Evolutionary conservation across 2,113 vertebrate genomes (phyloP).

Genomic region (Notiomystis cincta): DNA sequence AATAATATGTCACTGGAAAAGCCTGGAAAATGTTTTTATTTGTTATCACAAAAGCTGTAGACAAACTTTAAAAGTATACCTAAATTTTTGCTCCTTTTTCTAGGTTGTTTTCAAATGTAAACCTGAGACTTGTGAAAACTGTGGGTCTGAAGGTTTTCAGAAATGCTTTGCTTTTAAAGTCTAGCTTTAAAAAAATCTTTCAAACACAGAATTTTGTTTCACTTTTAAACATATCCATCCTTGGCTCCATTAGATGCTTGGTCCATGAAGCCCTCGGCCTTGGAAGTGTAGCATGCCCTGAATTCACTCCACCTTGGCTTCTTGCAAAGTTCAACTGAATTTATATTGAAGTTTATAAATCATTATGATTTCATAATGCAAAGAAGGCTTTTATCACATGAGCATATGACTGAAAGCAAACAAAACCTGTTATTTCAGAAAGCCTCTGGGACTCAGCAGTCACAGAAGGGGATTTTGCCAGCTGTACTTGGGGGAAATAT

Average conservation of each 20-base stretch:
- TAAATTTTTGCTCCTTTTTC: background rate
- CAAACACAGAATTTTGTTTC: background rate
- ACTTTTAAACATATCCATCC: background rate
- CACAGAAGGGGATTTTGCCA: background rate
- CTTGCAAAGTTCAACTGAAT: background rate
- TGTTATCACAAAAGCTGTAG: background rate
- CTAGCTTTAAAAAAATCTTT: background rate
- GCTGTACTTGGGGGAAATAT: background rate
- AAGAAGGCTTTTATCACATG: background rate
- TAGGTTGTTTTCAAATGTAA: background rate
- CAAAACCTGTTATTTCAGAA: background rate
- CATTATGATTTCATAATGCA: background rate
- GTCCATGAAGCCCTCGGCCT: background rate
- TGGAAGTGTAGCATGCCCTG: background rate
- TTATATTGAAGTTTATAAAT: background rate
- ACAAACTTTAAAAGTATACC: background rate
- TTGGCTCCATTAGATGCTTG: background rate
- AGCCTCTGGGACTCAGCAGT: background rate
- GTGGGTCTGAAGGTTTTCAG: background rate
- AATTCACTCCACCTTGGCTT: background rate
- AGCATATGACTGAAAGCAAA: background rate
- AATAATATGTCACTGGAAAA: background rate
- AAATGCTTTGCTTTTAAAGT: background rate
- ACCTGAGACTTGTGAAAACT: background rate
- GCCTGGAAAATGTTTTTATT: background rate